Evolutionary conservation across 2,113 vertebrate species (phyloP).

Genomic region (Mastomys natalensis): DNA sequence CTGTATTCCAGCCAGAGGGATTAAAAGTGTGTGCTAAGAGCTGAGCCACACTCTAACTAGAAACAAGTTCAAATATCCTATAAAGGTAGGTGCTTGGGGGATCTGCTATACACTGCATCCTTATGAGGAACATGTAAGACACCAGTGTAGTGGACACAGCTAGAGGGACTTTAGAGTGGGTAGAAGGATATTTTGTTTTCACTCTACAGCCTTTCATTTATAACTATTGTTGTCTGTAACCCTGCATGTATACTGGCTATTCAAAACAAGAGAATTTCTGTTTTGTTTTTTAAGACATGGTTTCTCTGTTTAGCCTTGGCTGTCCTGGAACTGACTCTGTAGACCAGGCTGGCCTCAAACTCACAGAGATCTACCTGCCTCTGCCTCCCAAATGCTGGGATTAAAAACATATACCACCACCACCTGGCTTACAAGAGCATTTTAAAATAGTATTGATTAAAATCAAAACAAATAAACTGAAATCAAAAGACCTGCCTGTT

Average conservation of each 20-base stretch:
- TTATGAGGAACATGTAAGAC: slow-evolving; percentile 21
- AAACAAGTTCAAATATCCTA: no score
- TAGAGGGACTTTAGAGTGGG: background rate
- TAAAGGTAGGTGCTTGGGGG: background rate
- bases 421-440: background rate
- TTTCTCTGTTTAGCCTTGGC: background rate
- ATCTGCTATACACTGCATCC: background rate
- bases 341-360: background rate
- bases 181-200: background rate
- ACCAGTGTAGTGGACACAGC: background rate
- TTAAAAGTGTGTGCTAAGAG: no score
- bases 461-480: slow-evolving; percentile 58
- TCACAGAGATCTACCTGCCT: background rate
- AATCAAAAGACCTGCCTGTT: background rate
- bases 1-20: no score
- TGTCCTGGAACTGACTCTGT: background rate
- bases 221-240: background rate
- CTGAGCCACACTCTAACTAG: no score
- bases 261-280: slow-evolving; percentile 40
- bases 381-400: background rate
- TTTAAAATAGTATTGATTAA: background rate
- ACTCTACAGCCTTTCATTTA: background rate
- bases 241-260: background rate
- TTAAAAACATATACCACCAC: background rate
- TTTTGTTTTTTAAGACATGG: background rate